phyloP scores from a whole-genome alignment of 2,888 invertebrate genomes.

The Leucophenga maculata region DNA sequence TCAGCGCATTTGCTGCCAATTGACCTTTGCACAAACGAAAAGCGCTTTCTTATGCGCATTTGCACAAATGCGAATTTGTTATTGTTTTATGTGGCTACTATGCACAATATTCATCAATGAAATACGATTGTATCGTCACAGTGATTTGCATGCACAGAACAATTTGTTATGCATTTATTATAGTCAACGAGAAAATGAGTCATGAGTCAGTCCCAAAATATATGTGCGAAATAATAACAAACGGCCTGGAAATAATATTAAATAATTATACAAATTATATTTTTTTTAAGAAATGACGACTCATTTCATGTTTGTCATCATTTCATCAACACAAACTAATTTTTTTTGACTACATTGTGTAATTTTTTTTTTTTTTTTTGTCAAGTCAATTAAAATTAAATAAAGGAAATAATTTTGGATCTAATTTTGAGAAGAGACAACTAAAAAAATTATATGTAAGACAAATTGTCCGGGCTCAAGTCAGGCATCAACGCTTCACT shows the following conservation, averaged over 20 bases:
- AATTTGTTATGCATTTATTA: constrained; percentile 16
- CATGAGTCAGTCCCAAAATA: constrained; percentile 7
- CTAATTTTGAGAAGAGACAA: background rate
- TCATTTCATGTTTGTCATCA: too few species aligned
- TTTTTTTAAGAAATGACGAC: background rate
- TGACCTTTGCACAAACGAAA: constrained; percentile 15
- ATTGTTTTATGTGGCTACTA: too few species aligned
- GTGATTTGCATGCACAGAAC: constrained; percentile 22
- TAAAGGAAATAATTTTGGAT: constrained; percentile 17
- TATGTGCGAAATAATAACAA: constrained; percentile 9
- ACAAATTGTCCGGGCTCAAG: background rate
- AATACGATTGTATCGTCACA: background rate
- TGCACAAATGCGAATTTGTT: too few species aligned
- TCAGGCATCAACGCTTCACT: background rate
- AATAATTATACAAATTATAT: too few species aligned
- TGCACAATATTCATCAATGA: background rate
- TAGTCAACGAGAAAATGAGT: background rate
- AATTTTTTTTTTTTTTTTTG: background rate
- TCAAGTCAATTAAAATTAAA: constrained; percentile 15
- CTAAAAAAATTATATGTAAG: background rate
- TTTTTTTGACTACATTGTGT: background rate
- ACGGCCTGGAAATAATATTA: background rate
- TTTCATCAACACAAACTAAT: too few species aligned
- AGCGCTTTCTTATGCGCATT: background rate
- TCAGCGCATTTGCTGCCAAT: constrained; percentile 8